phyloP scores from a whole-genome alignment of 2,797 vertebrate genomes.

The Coendou prehensilis region DNA sequence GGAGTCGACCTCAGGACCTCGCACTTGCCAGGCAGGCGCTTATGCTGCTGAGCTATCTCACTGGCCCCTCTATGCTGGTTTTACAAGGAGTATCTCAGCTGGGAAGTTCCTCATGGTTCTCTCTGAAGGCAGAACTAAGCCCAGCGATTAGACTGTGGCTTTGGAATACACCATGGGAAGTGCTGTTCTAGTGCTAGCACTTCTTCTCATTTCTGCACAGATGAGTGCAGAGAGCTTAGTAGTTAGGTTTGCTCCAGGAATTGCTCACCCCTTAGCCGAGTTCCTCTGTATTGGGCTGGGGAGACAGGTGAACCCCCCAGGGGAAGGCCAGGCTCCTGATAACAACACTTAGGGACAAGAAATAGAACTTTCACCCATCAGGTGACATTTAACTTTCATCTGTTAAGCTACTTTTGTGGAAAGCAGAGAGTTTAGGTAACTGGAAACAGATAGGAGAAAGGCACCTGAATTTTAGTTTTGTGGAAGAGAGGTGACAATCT shows the following conservation, averaged over 20 bases:
- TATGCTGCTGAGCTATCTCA: too few species aligned
- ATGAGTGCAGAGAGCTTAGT: not conserved
- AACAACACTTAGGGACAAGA: not conserved
- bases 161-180: not conserved
- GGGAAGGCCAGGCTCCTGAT: not conserved
- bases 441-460: not conserved
- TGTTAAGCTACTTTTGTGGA: not conserved
- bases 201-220: not conserved
- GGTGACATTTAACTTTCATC: not conserved
- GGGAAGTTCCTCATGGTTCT: not conserved
- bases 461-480: not conserved
- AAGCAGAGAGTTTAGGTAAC: not conserved
- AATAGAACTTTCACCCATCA: not conserved
- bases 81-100: not conserved
- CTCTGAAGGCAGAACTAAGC: not conserved
- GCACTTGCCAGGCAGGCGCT: too few species aligned
- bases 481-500: not conserved
- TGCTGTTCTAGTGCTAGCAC: not conserved
- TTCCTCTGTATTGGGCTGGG: too few species aligned
- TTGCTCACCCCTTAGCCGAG: not conserved
- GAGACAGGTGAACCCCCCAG: not conserved
- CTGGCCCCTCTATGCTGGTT: not conserved
- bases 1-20: too few species aligned
- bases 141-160: not conserved
- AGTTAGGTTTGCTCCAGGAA: not conserved